phyloP scores from a whole-genome alignment of 1,140 invertebrate species.

The Neotoxoptera formosana region DNA sequence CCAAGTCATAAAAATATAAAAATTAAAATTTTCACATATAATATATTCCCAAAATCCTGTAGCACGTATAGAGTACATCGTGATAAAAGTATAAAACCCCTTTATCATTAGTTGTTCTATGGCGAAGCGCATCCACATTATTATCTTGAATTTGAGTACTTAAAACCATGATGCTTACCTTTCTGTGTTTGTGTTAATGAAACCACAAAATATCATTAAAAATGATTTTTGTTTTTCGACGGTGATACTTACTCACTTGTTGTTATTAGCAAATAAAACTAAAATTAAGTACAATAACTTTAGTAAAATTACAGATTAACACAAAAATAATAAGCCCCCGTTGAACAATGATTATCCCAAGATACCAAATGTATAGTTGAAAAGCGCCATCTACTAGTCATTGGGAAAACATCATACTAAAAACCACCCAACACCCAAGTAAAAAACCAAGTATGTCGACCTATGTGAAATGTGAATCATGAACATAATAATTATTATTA shows the following conservation, averaged over 20 bases:
- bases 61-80: neutral
- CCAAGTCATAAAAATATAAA: too few relatives aligned
- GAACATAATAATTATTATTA: too few relatives aligned
- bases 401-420: neutral
- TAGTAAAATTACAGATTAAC: neutral
- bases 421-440: too few relatives aligned
- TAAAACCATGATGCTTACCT: neutral
- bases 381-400: conserved; percentile 19
- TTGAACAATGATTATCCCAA: neutral
- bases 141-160: neutral
- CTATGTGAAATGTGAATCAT: too few relatives aligned
- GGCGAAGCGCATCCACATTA: fast-evolving
- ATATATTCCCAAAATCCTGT: neutral
- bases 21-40: neutral
- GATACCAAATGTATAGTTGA: neutral
- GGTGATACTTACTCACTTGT: neutral
- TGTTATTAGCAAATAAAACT: neutral
- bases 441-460: too few relatives aligned
- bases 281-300: too few relatives aligned
- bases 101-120: neutral
- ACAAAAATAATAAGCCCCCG: neutral
- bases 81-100: too few relatives aligned
- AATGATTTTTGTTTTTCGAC: neutral
- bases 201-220: neutral
- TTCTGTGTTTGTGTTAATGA: neutral